Base-by-base conservation (phyloP, 2,113 vertebrate species). In the Diphyllodes magnificus region DNA sequence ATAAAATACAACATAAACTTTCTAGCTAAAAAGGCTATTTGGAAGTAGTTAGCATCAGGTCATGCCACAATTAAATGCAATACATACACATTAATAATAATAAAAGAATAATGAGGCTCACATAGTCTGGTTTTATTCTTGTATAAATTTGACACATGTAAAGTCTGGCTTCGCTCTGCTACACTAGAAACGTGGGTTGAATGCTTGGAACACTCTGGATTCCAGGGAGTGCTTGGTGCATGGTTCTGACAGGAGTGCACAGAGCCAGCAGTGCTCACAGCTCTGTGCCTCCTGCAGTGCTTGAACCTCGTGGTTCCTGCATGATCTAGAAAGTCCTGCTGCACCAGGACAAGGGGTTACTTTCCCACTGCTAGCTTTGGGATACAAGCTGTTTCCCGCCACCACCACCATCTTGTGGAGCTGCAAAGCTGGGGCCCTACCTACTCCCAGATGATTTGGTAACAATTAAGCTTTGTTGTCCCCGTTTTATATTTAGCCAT, bases 1-100 rank as follows among this genome's bases (percentile, higher is more conserved):
- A 95, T 69, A 92, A 96, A 90, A 95, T 63, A 72, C 37, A 96
- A 90, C 72, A 89, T 47, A 85, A 77, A 93, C 53, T 85, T 94
- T 61, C 72, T 39, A 82, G 64, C 81, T 79, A 84, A 86, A 93
- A 92, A 53, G 82, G 13, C 33, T 84, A 60, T 82, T 91, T 95
- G 47, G 79, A 92, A 92, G 61, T 88, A 92, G 94, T 90, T 92
- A 90, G 65, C 69, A 81, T 60, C 59, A 86, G 30, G 40, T 91
- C 31, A 71, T 69, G 51, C 42, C n/a, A 77, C 92, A 85, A 85
- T 86, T 91, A 88, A 61, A 76, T 44, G 59, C 57, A 78, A 91
- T 49, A 63, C 19, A 33, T 69, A 61, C 9, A 21, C 47, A 47
- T 47, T 47, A 47, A 47, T 47, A 47, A 24, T 13, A 66, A 30